A percentile compares a stretch with the other conserved stretches of the same genome.
These are phyloP conservation scores for Paradoxurus hermaphroditus DNA, from an alignment of 2,113 vertebrate species.

Conservation along the genomic window DNA sequence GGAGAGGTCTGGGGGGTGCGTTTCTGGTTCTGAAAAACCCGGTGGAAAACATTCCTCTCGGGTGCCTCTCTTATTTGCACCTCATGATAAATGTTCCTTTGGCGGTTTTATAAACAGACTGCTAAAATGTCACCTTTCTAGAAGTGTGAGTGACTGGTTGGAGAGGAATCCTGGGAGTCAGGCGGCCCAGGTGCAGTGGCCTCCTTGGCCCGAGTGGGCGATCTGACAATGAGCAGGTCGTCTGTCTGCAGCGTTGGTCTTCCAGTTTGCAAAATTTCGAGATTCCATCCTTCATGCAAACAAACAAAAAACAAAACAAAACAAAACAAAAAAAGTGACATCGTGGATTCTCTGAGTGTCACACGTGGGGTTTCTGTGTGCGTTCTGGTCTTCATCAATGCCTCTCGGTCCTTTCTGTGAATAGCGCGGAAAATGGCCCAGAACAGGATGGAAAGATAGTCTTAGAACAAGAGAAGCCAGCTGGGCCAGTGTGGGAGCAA, in stretches of 20 bases:
- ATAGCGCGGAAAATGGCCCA: neutral
- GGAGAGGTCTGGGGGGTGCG: rapidly evolving
- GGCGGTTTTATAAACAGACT: constrained; percentile 73
- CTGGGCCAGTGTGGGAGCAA: neutral
- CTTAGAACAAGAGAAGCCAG: neutral
- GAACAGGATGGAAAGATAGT: neutral
- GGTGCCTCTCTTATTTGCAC: constrained; percentile 31
- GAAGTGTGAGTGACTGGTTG: constrained; percentile 30
- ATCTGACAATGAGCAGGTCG: neutral
- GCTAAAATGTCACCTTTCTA: constrained; percentile 62
- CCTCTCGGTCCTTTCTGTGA: neutral
- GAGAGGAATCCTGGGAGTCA: neutral
- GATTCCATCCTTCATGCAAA: neutral
- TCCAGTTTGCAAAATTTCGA: neutral
- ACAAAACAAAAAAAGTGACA: neutral
- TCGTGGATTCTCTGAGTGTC: neutral
- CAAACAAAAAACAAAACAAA: neutral
- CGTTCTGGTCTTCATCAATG: neutral
- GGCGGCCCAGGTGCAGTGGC: neutral
- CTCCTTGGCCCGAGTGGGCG: neutral
- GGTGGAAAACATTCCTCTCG: neutral
- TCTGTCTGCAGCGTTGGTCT: neutral
- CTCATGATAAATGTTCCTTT: constrained; percentile 59
- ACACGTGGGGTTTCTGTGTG: neutral
- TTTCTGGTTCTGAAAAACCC: neutral